A percentile compares a stretch with the other conserved stretches of the same genome.
These are phyloP conservation scores for Coranthus polyacanthus DNA, from an alignment of 2,797 vertebrate species.

Conservation along the genomic window DNA sequence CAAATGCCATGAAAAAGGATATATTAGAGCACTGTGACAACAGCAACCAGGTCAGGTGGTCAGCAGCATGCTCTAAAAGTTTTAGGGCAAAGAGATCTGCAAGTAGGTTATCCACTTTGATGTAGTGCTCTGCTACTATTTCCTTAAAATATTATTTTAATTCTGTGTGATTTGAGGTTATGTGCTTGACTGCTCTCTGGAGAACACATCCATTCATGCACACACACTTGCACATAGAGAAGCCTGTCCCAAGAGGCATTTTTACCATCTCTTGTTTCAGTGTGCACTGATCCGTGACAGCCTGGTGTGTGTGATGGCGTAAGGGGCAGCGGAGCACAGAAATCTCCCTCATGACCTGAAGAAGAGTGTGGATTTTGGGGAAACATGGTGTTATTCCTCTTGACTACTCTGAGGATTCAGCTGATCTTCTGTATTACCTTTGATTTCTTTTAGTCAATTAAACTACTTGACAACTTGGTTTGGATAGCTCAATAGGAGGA, in stretches of 20 bases:
- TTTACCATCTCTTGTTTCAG: constrained; percentile 46
- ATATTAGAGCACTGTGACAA: not conserved
- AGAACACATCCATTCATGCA: constrained; percentile 7
- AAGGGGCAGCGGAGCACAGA: constrained; percentile 31
- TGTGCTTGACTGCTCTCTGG: constrained; percentile 29
- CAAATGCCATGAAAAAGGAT: no score
- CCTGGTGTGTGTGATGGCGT: constrained; percentile 37
- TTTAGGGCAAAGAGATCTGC: constrained; percentile 3
- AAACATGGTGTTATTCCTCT: not conserved
- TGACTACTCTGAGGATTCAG: not conserved
- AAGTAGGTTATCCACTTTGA: constrained; percentile 19
- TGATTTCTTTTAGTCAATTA: not conserved
- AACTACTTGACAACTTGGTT: not conserved
- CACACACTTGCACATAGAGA: constrained; percentile 32
- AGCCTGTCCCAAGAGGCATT: constrained; percentile 40
- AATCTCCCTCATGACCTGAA: constrained; percentile 33
- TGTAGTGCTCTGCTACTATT: constrained; percentile 15
- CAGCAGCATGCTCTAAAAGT: not conserved
- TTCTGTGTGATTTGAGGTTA: constrained; percentile 16
- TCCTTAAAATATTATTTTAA: constrained; percentile 33
- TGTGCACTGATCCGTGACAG: constrained; percentile 54
- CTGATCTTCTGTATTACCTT: not conserved
- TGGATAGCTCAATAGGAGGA: not conserved
- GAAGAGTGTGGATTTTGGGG: not conserved
- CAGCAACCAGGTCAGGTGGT: not conserved